phyloP scores from a whole-genome alignment of 35 echinoderm and acorn worm genomes.

The Lytechinus pictus region DNA sequence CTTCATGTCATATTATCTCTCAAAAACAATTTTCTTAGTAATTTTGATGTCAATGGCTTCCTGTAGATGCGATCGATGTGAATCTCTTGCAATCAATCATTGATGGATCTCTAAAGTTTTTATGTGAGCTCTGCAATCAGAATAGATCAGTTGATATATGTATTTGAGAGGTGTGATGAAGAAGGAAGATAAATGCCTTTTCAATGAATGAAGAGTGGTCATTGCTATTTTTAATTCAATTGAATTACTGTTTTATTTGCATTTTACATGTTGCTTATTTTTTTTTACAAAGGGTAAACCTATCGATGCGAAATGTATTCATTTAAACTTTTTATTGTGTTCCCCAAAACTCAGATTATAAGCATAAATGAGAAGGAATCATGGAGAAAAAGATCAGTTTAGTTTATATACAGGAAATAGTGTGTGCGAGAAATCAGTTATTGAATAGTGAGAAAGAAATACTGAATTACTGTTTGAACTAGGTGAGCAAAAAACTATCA shows the following conservation, averaged over 20 bases:
- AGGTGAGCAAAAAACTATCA: too few relatives aligned
- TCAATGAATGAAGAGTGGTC: background rate
- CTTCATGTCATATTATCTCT: too few relatives aligned
- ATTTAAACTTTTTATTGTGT: background rate
- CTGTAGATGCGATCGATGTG: too few relatives aligned
- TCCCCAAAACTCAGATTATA: background rate
- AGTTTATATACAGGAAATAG: too few relatives aligned
- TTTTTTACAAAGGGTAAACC: background rate
- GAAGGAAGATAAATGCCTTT: background rate
- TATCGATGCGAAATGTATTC: background rate
- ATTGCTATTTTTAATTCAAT: background rate
- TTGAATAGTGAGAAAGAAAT: too few relatives aligned
- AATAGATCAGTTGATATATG: background rate
- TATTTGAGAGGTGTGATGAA: background rate
- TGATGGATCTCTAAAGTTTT: too few relatives aligned
- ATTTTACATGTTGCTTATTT: background rate
- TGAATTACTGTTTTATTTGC: background rate
- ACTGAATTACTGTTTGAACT: too few relatives aligned
- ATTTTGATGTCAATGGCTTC: too few relatives aligned
- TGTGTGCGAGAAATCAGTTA: too few relatives aligned
- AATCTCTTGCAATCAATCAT: too few relatives aligned
- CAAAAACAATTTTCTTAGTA: too few relatives aligned
- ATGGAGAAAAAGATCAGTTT: too few relatives aligned
- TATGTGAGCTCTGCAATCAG: background rate
- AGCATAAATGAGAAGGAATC: background rate